Base-by-base conservation (phyloP, 2,888 invertebrate species). In the Patella pellucida region DNA sequence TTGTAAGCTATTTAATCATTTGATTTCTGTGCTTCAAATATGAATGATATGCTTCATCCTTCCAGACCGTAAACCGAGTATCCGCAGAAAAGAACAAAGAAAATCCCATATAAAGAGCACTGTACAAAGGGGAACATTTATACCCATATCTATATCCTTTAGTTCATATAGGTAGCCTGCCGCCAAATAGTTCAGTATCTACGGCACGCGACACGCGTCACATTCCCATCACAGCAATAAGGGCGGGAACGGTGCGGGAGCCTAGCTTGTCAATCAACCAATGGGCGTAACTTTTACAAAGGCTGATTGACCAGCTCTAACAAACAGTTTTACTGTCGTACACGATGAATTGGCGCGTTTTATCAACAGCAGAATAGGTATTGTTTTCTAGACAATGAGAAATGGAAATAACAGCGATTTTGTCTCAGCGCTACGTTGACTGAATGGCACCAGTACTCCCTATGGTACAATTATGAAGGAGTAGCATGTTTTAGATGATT, bases 191-290 rank as follows among this genome's bases (percentile, higher is more conserved):
- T 23, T 62, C 62, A 62, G 14, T 62, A 62, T 19, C 19, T 11
- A 15, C 11, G 62, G 62, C 62, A 62, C 62, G 62, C 62, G 62
- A 62, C 62, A 62, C 62, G 62, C 62, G 62, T 62, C 62, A 62
- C 23, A 62, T 62, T 62, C 62, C 11, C 12, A 62, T 62, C 62
- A 19, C 23, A 62, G 19, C 3, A 19, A 19, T 23, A 23, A 62
- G 23, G 62, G 62, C 62, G 62, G 62, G 11, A 62, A 9, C 19
- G 23, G 23, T 62, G 19, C 23, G 9, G 19, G 19, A 15, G 41
- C 41, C 41, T 41, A 0, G 23, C 19, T 12, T 62, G 62, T 62
- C 62, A 62, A 9, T 62, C 62, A 62, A 62, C 19, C 23, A 62
- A 23, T 19, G 62, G 62, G 62, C 62, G 62, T 62, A 62, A 62